Percentiles rank a stretch among this genome's conserved stretches.
These are phyloP conservation scores for Scotopteryx bipunctaria DNA, from an alignment of 2,888 invertebrate species.

Conservation along the genomic window DNA sequence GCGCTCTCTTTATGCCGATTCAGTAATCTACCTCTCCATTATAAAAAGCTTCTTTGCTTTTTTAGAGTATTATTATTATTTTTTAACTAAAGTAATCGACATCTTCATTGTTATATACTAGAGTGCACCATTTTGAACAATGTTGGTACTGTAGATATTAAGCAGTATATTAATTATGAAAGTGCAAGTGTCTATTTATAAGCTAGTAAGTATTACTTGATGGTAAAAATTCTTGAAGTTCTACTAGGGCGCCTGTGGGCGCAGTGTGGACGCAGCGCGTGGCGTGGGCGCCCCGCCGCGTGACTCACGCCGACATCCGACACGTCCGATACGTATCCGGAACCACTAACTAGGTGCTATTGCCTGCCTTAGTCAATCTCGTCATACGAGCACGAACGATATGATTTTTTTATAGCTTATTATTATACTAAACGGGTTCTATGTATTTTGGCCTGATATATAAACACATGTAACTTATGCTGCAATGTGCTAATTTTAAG, in stretches of 20 bases:
- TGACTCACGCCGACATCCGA: conserved; percentile 84
- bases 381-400: conserved; percentile 60
- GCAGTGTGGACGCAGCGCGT: conserved; percentile 44
- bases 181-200: too few relatives aligned
- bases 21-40: conserved; percentile 37
- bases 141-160: too few relatives aligned
- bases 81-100: too few relatives aligned
- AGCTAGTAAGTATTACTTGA: too few relatives aligned
- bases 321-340: conserved; percentile 83
- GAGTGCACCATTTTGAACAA: too few relatives aligned
- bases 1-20: conserved; percentile 42
- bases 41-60: too few relatives aligned
- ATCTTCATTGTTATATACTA: too few relatives aligned
- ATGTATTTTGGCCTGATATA: too few relatives aligned
- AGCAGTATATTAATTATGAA: too few relatives aligned
- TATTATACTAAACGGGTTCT: too few relatives aligned
- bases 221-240: neutral
- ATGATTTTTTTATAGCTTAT: conserved; percentile 53
- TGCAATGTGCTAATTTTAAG: neutral
- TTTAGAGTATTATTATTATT: too few relatives aligned
- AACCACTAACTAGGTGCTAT: conserved; percentile 79
- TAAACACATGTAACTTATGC: too few relatives aligned
- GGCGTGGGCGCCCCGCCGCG: conserved; percentile 68
- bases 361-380: conserved; percentile 61
- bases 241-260: conserved; percentile 39